Conservation (phyloP, 2,113 vertebrate genomes). For the Irena cyanogastra region DNA sequence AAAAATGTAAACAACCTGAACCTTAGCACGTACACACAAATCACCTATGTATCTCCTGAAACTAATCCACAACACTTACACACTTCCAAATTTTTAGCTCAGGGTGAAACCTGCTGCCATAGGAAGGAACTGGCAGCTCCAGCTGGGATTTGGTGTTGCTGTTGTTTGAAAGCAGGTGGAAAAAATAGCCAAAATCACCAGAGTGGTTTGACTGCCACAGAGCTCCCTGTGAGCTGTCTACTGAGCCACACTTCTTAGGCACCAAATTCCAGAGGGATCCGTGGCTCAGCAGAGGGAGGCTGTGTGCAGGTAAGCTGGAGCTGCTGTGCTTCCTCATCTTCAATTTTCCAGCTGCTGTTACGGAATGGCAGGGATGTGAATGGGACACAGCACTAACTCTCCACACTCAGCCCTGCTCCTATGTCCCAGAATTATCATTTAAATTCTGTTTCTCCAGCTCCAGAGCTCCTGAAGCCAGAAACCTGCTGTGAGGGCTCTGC, state of each 20-base stretch:
- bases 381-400: neutral
- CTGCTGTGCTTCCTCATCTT: neutral
- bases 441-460: neutral
- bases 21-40: neutral
- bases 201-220: neutral
- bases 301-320: neutral
- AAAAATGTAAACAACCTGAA: neutral
- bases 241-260: neutral
- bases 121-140: neutral
- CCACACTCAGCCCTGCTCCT: neutral
- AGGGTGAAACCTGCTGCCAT: neutral
- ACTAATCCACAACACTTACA: neutral
- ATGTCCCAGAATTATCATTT: neutral
- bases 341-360: neutral
- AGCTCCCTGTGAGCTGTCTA: neutral
- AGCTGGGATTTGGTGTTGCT: neutral
- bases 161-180: neutral
- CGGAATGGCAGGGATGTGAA: rapidly evolving
- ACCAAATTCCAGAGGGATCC: neutral
- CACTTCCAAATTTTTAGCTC: rapidly evolving
- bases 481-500: neutral
- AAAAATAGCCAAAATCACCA: rapidly evolving
- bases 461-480: neutral
- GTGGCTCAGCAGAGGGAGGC: neutral
- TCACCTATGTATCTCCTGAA: neutral